phyloP scores from a whole-genome alignment of 2,797 vertebrate genomes.

The Pseudotriccus pelzelni region DNA sequence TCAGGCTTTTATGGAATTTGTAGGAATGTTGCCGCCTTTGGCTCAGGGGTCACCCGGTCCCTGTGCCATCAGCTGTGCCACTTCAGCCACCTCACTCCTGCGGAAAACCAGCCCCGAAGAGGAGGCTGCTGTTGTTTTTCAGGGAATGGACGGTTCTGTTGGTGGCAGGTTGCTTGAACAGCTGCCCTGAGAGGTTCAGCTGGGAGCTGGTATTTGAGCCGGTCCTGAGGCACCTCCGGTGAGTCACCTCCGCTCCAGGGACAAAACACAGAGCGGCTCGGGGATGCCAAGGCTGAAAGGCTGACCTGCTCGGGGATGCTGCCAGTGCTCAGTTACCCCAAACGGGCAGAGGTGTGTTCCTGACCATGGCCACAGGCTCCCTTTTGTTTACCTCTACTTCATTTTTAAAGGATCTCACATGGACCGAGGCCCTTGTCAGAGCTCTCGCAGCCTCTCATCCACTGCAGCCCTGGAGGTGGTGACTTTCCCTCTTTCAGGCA shows the following conservation, averaged over 20 bases:
- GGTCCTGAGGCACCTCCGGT: not conserved
- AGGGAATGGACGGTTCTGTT: not conserved
- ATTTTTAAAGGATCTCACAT: not conserved
- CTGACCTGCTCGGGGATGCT: not conserved
- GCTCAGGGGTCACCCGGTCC: not conserved
- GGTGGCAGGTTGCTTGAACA: conserved; percentile 1
- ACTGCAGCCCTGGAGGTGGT: not conserved
- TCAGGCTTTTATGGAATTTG: not conserved
- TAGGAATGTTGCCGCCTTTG: not conserved
- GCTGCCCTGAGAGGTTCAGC: not conserved
- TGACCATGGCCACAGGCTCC: not conserved
- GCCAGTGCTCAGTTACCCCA: not conserved
- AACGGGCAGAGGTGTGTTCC: not conserved
- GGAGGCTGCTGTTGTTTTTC: not conserved
- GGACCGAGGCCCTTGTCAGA: not conserved
- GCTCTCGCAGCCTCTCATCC: not conserved
- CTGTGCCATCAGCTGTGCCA: not conserved
- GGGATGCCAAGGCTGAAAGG: not conserved
- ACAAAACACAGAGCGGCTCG: not conserved
- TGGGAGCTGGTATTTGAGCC: not conserved
- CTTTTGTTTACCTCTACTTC: not conserved
- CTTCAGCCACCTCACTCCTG: not conserved
- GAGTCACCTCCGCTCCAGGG: conserved; percentile 11
- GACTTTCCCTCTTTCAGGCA: not conserved
- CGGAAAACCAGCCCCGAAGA: not conserved